phyloP scores from a whole-genome alignment of 2,888 invertebrate species.

The Sesia apiformis region DNA sequence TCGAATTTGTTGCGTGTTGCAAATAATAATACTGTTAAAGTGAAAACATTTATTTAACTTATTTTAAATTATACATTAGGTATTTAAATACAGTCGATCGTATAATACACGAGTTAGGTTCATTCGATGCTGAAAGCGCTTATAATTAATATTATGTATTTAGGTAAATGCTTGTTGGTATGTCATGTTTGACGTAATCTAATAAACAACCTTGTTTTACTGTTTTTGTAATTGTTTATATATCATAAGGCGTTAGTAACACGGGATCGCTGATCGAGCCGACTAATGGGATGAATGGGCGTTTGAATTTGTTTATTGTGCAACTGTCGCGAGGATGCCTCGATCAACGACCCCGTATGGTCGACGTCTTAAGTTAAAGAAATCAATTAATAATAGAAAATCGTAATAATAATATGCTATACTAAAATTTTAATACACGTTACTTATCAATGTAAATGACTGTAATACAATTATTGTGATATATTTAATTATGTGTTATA shows the following conservation, averaged over 20 bases:
- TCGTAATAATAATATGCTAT: too few species aligned
- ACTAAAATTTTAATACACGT: too few species aligned
- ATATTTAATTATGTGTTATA: too few species aligned
- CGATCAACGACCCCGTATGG: too few species aligned
- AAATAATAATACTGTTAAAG: slow-evolving; percentile 14
- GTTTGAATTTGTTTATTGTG: too few species aligned
- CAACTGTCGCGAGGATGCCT: too few species aligned
- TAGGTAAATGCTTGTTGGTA: slow-evolving; percentile 55
- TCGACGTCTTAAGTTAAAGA: too few species aligned
- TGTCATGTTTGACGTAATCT: slow-evolving; percentile 28
- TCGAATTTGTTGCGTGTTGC: neutral
- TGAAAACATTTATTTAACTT: slow-evolving; percentile 56
- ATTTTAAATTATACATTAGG: slow-evolving; percentile 22
- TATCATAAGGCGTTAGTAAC: neutral
- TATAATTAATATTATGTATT: slow-evolving; percentile 22
- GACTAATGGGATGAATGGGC: too few species aligned
- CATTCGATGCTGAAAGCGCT: slow-evolving; percentile 22
- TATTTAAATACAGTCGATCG: slow-evolving; percentile 52
- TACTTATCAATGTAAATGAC: too few species aligned
- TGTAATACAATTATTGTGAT: too few species aligned
- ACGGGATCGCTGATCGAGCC: too few species aligned
- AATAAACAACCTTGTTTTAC: slow-evolving; percentile 10
- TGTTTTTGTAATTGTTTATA: slow-evolving; percentile 31
- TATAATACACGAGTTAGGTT: slow-evolving; percentile 27
- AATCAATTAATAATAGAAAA: too few species aligned